These are phyloP conservation scores for Bombus waltoni DNA, from an alignment of 1,140 invertebrate species.

Conservation along the genomic window DNA sequence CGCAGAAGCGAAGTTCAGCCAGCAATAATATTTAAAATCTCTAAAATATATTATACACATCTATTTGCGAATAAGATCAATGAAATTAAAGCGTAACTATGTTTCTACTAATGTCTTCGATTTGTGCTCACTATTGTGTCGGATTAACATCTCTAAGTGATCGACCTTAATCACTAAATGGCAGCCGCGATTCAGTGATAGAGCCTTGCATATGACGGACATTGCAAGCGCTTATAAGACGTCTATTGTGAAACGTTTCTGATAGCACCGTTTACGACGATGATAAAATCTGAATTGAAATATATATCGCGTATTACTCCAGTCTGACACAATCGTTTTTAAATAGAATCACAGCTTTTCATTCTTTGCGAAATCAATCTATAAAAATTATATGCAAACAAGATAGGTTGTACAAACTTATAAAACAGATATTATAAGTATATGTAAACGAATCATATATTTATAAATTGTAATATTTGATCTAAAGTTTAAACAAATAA, in stretches of 20 bases:
- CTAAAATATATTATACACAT: too few relatives aligned
- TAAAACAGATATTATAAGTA: too few relatives aligned
- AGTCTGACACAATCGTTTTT: not conserved
- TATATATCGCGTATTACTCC: not conserved
- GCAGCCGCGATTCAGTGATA: slow-evolving; percentile 19
- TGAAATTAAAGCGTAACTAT: not conserved
- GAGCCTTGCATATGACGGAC: not conserved
- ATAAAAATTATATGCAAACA: not conserved
- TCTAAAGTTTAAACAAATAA: not conserved
- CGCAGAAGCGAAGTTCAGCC: too few relatives aligned
- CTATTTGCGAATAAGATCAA: not conserved
- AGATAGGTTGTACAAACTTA: accelerated
- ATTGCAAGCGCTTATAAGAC: not conserved
- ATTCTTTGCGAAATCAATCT: not conserved
- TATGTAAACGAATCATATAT: not conserved
- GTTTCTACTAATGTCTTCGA: not conserved
- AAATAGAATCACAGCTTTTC: not conserved
- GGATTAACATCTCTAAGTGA: not conserved
- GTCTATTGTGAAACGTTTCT: not conserved
- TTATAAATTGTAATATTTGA: not conserved
- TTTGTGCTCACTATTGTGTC: too few relatives aligned
- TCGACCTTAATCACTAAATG: slow-evolving; percentile 16
- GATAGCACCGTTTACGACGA: not conserved
- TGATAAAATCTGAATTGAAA: not conserved
- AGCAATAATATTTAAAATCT: too few relatives aligned